Evolutionary conservation across 2,113 vertebrate genomes (phyloP).

Genomic region (Mesembrinibis cayennensis): DNA sequence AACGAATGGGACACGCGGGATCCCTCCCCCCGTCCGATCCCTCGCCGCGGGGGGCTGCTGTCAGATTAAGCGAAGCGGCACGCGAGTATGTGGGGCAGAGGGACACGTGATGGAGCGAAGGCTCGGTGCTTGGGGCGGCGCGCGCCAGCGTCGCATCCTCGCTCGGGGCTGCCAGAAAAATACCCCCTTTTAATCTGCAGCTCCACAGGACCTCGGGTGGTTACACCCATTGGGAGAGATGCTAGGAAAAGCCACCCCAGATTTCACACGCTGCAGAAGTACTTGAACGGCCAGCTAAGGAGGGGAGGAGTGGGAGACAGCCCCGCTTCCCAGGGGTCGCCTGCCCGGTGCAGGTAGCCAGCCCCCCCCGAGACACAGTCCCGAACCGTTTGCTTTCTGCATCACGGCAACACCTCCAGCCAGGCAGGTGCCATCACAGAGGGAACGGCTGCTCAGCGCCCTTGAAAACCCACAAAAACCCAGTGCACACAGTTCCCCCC

Average conservation of each 20-base stretch:
- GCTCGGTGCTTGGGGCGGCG: accelerated
- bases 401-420: not conserved
- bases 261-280: not conserved
- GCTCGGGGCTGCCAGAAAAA: not conserved
- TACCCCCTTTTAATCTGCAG: not conserved
- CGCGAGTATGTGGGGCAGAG: not conserved
- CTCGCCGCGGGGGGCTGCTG: not conserved
- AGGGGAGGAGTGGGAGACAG: not conserved
- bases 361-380: too few species aligned
- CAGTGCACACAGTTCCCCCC: accelerated
- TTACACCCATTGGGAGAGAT: not conserved
- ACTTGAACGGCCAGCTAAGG: not conserved
- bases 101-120: not conserved
- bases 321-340: too few species aligned
- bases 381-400: not conserved
- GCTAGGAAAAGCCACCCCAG: not conserved
- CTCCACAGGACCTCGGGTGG: not conserved
- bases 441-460: accelerated
- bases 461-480: not conserved
- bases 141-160: not conserved
- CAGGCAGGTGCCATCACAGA: not conserved
- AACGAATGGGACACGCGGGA: not conserved
- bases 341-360: not conserved
- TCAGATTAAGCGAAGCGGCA: not conserved
- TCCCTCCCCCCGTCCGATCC: not conserved